phyloP scores from a whole-genome alignment of 1,140 invertebrate genomes.

The Lordiphosa mommai region DNA sequence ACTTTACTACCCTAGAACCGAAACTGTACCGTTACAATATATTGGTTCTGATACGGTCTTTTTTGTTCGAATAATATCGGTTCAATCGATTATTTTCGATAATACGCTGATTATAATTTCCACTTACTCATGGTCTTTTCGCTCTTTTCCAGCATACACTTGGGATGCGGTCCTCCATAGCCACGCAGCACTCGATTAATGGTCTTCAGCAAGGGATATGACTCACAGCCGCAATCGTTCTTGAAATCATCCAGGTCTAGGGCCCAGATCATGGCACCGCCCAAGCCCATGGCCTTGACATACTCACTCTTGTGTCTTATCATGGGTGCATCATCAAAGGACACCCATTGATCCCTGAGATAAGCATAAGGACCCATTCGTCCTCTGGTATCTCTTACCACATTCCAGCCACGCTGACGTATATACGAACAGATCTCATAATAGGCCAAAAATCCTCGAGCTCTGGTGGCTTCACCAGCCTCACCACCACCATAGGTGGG shows the following conservation, averaged over 20 bases:
- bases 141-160: conserved; percentile 56
- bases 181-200: conserved; percentile 87
- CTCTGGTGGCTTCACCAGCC: conserved; percentile 89
- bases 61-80: too few species aligned
- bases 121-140: conserved; percentile 63
- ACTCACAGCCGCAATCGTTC: conserved; percentile 88
- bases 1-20: too few species aligned
- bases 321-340: conserved; percentile 90
- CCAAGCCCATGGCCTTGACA: conserved; percentile 87
- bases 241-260: conserved; percentile 88
- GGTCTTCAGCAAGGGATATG: conserved; percentile 88
- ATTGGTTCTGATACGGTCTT: too few species aligned
- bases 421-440: conserved; percentile 91
- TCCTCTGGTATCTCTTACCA: conserved; percentile 84
- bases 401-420: conserved; percentile 84
- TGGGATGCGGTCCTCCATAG: conserved; percentile 80
- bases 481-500: conserved; percentile 88
- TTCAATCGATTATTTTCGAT: too few species aligned
- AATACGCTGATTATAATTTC: too few species aligned
- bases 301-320: conserved; percentile 87
- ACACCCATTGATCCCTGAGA: conserved; percentile 90
- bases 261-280: conserved; percentile 94
- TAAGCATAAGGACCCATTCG: conserved; percentile 89
- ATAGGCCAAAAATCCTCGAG: conserved; percentile 90
- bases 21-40: too few species aligned